Conservation (phyloP, 2,797 vertebrate species). For the Acrossocheilus fasciatus region DNA sequence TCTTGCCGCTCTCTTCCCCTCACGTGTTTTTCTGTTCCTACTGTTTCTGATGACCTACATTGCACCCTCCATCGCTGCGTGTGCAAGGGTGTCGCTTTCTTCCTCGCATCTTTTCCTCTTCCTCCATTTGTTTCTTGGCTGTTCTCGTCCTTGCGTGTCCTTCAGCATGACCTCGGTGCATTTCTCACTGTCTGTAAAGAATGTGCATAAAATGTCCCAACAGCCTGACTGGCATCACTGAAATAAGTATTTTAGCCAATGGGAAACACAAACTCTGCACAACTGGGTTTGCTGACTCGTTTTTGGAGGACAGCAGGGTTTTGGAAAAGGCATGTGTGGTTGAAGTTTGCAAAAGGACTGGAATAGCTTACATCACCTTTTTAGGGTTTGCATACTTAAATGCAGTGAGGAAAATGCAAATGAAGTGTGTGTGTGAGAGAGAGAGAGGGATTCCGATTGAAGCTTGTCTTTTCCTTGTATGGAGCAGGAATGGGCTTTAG, state of each 20-base stretch:
- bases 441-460: neutral
- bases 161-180: neutral
- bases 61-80: neutral
- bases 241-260: neutral
- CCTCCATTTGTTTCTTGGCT: neutral
- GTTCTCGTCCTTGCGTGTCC: neutral
- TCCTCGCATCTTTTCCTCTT: neutral
- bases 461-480: slow-evolving; percentile 24
- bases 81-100: neutral
- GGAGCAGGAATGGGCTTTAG: slow-evolving; percentile 47
- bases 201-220: neutral
- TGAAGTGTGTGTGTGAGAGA: too few species aligned
- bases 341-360: neutral
- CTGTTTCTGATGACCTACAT: slow-evolving; percentile 29
- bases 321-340: neutral
- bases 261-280: too few species aligned
- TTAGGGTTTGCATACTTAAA: slow-evolving; percentile 29
- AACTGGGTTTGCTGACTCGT: neutral
- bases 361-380: slow-evolving; percentile 3
- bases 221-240: neutral
- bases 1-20: slow-evolving; percentile 11
- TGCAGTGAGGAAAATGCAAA: slow-evolving; percentile 20
- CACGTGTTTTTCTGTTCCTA: slow-evolving; percentile 13
- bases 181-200: neutral
- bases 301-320: neutral